Conservation (phyloP, 92 coral and sea anemone genomes). For the Umimayanthus chanpuru region DNA sequence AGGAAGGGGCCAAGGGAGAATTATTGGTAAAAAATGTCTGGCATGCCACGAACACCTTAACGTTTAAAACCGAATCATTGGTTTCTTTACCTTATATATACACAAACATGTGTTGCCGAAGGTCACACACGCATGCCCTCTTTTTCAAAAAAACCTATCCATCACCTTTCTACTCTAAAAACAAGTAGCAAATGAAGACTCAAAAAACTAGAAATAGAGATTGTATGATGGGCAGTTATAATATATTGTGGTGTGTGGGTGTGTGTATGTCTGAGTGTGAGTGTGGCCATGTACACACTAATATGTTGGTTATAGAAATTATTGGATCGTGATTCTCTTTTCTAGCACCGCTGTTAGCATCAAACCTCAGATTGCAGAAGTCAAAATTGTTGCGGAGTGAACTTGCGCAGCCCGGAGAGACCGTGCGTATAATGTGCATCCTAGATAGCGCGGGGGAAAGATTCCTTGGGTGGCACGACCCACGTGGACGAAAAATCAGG, state of each 20-base stretch:
- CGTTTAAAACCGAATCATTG: no score
- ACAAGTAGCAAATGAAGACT: no score
- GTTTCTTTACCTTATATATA: no score
- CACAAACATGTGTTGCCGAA: no score
- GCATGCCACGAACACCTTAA: no score
- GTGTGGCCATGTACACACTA: no score
- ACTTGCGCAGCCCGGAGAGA: constrained; percentile 1
- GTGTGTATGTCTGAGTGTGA: neutral
- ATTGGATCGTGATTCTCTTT: neutral
- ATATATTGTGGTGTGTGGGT: neutral
- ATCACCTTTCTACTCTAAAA: no score
- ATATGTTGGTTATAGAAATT: neutral
- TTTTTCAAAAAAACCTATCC: no score
- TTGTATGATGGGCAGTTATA: neutral
- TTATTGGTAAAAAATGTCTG: no score
- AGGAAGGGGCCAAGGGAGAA: no score
- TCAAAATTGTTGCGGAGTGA: neutral
- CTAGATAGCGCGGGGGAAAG: neutral
- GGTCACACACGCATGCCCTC: no score
- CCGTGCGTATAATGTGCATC: constrained; percentile 37
- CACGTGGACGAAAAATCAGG: constrained; percentile 3
- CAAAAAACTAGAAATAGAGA: no score
- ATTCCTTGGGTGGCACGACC: constrained; percentile 15
- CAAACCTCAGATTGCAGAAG: neutral
- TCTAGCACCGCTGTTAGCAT: constrained; percentile 25